Evolutionary conservation across 2,797 vertebrate species (phyloP), one percentile per base, ranked within the genome.

Genomic region (Dromococcyx pavoninus): DNA sequence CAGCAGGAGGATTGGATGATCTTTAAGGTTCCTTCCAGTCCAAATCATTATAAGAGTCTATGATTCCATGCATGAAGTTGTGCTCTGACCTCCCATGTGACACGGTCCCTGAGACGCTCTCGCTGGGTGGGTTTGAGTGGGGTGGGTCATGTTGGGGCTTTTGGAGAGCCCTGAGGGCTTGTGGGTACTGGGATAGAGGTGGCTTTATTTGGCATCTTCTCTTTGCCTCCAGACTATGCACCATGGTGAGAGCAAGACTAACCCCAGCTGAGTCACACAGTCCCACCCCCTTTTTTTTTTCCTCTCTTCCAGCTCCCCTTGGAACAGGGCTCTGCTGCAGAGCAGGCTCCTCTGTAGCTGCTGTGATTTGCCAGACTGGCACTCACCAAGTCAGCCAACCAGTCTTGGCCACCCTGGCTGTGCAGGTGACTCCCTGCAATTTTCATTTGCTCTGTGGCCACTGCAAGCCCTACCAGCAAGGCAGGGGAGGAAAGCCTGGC

Each of bases 21-120:
- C 39, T 41, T 41, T 41, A 41, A 41, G 39, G 14, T 41, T 14
- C 39, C 39, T 41, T 41, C 39, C 39, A 41, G 41, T 14, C 39
- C 39, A 14, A 41, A 41, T 39, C 39, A 41, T 41, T n/a, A n/a
- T n/a, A n/a, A n/a, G n/a, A n/a, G n/a, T 41, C 39, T 41, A 41
- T 41, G 39, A 14, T 41, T 14, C 39, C 1, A 2, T 5, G 48
- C 14, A 3, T 3, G 53, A 54, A 25, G 19, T 11, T 80, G 21
- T 73, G 39, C 30, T n/a, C 24, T 13, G 39, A 16, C 3, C 7
- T 78, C 21, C 28, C 0, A 0, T 1, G 9, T n/a, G 33, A 17
- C 10, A 5, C 2, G 1, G 27, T 13, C n/a, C 41, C 71, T 2
- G 8, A 39, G 35, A 61, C 21, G 27, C 30, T 75, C 17, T 0